Percentiles rank a stretch among this genome's conserved stretches.
Evolutionary conservation across 2,113 vertebrate species (phyloP).

Genomic region (Dicaeum eximium): DNA sequence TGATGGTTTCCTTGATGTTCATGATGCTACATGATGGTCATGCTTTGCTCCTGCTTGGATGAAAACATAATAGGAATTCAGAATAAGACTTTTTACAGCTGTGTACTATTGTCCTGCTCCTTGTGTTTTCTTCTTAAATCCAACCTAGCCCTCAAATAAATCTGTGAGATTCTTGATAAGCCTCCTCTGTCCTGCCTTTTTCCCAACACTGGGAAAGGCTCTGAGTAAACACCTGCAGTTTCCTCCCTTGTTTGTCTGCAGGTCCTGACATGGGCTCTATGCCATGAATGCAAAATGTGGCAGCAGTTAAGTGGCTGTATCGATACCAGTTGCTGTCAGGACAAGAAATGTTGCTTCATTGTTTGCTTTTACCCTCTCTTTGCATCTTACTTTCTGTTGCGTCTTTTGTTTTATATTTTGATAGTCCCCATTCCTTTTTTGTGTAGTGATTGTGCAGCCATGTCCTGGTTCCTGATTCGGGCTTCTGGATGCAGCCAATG

Average conservation of each 20-base stretch:
- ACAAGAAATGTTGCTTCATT: not conserved
- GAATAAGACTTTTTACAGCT: not conserved
- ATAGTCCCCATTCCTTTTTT: not conserved
- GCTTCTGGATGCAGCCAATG: not conserved
- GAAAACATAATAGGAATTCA: not conserved
- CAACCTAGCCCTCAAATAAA: not conserved
- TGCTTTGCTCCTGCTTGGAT: not conserved
- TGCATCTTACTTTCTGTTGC: not conserved
- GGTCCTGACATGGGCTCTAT: not conserved
- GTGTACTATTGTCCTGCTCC: not conserved
- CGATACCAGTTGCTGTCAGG: not conserved
- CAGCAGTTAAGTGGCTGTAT: not conserved
- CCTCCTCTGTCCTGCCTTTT: not conserved
- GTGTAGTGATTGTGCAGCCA: not conserved
- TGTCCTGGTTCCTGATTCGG: not conserved
- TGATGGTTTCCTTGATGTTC: not conserved
- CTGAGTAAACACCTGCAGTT: not conserved
- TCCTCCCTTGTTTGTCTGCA: not conserved
- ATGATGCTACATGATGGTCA: not conserved
- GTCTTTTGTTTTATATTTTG: not conserved
- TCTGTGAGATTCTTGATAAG: not conserved
- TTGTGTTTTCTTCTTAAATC: not conserved
- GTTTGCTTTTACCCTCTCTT: not conserved
- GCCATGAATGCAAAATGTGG: not conserved
- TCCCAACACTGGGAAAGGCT: not conserved